Base-by-base conservation (phyloP, 64 coral and sea anemone species). In the Platygyra sinensis region DNA sequence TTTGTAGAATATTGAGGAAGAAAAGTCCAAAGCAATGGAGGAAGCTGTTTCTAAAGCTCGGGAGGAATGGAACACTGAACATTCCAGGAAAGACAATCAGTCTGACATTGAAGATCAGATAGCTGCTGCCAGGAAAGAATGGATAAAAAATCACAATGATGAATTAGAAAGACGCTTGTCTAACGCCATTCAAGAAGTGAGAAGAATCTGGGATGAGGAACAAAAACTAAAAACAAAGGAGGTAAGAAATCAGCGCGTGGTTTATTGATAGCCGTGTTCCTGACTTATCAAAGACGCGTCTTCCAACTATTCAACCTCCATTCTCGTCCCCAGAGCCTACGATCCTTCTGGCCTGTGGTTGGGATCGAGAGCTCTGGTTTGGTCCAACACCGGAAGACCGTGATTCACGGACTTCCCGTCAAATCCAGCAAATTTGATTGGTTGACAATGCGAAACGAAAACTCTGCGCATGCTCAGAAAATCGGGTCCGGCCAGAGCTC, bases 161-260 rank as follows among this genome's bases (percentile, higher is more conserved):
- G 85, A 92, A 0, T 83, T 94, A 64, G 92, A 92, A 38, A 77
- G 62, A 49, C 79, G 80, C 49, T 75, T 95, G 60, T 73, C 75
- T 30, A 77, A 74, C 61, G 78, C 86, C 20, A 83, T 95, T 20
- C 72, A 88, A 22, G 87, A 93, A 57, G 94, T 87, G 10, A 92
- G 82, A 74, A 52, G 54, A 52, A 74, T 73, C 36, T 95, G 94
- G 94, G 72, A 90, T n/a, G 86, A 81, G 22, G 88, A 93, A 67
- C 80, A 95, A 52, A 83, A 42, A 14, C 73, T 83, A 30, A 78
- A 94, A 69, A 55, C 73, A 57, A 83, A 84, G 57, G 78, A 89
- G 72, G 67, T 89, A 72, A 62, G 50, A 64, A 54, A 77, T 12
- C 8, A 76, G 17, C 8, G 54, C 15, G 15, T 12, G 11, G 54